Conservation (phyloP, 2,797 vertebrate species). For the Crenuchus spilurus region DNA sequence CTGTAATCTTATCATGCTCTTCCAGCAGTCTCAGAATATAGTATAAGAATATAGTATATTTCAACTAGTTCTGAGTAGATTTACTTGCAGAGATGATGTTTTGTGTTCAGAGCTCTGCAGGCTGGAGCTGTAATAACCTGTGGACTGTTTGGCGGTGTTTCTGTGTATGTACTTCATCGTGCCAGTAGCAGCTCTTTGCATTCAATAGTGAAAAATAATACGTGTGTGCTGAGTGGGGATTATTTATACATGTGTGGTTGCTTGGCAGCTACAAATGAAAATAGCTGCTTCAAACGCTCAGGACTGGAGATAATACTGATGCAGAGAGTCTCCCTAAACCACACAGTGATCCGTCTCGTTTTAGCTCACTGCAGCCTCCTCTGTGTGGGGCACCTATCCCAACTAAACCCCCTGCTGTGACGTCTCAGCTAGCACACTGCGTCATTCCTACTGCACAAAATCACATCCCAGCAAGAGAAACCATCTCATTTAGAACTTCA, state of each 20-base stretch:
- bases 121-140: background rate
- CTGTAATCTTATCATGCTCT: too few species aligned
- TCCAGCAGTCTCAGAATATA: too few species aligned
- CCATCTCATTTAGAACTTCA: too few species aligned
- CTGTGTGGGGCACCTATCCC: background rate
- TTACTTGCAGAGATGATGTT: too few species aligned
- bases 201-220: background rate
- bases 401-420: background rate
- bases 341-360: background rate
- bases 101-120: too few species aligned
- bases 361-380: background rate
- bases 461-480: too few species aligned
- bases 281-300: background rate
- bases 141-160: background rate
- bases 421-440: background rate
- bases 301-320: background rate
- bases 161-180: background rate
- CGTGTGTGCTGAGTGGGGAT: background rate
- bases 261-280: constrained; percentile 15
- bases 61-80: too few species aligned
- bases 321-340: background rate
- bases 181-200: background rate
- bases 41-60: too few species aligned
- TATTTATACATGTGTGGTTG: constrained; percentile 2
- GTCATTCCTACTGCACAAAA: background rate